Percentiles rank a stretch among this genome's conserved stretches.
phyloP scores from a whole-genome alignment of 2,113 vertebrate genomes.

The Anoplopoma fimbria region DNA sequence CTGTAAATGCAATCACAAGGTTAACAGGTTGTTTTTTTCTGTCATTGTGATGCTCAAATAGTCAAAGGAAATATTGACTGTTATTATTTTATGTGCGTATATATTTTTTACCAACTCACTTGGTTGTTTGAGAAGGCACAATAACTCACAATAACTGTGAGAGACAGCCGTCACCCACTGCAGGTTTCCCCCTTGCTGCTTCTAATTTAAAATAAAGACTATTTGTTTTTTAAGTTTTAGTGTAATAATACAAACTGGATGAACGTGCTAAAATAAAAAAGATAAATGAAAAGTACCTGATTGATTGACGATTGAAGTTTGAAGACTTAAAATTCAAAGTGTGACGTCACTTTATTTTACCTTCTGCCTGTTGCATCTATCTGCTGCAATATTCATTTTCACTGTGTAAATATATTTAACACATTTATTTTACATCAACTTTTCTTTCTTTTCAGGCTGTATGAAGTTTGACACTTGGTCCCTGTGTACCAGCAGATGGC shows the following conservation, averaged over 20 bases:
- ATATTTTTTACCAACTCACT: neutral
- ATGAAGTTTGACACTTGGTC: neutral
- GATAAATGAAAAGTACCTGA: neutral
- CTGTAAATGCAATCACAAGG: too few species aligned
- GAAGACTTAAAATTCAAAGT: neutral
- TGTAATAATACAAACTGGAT: neutral
- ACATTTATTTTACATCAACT: too few species aligned
- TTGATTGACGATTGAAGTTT: neutral
- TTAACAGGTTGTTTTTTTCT: neutral
- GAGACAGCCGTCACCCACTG: neutral
- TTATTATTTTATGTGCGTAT: neutral
- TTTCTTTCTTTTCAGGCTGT: constrained; percentile 7
- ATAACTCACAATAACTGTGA: neutral
- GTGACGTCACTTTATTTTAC: neutral
- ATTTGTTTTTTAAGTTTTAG: neutral
- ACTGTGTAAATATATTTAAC: neutral
- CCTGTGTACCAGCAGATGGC: constrained; percentile 68
- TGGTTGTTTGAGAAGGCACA: neutral
- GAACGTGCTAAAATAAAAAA: neutral
- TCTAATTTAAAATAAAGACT: neutral
- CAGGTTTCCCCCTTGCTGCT: neutral
- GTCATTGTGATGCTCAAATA: neutral
- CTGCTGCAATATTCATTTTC: neutral
- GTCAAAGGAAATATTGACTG: neutral
- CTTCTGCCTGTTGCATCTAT: neutral